Evolutionary conservation across 1,140 invertebrate species (phyloP).

Genomic region (Penaeus japonicus): DNA sequence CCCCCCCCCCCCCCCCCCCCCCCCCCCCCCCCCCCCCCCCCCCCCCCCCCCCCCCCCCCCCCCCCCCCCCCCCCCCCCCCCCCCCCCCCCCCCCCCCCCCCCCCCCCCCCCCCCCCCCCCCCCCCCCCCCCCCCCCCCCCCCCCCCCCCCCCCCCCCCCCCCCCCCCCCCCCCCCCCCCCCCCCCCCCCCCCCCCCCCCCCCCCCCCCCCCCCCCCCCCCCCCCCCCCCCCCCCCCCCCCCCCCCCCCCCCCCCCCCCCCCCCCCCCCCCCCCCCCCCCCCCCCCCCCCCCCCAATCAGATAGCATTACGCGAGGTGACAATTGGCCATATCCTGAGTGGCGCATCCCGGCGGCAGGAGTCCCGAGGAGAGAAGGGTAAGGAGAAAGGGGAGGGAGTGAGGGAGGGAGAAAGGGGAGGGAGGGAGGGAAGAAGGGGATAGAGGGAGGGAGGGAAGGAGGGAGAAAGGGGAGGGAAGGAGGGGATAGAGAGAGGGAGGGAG

Average conservation of each 20-base stretch:
- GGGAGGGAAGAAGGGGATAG: not conserved
- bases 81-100: not conserved
- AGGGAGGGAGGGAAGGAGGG: not conserved
- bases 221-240: no score
- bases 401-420: not conserved
- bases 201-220: no score
- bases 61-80: not conserved
- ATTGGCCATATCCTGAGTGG: slow-evolving; percentile 43
- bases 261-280: no score
- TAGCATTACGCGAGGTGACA: slow-evolving; percentile 46
- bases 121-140: not conserved
- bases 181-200: no score
- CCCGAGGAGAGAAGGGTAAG: not conserved
- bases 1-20: not conserved
- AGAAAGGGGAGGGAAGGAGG: not conserved
- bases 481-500: not conserved
- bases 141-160: not conserved
- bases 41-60: not conserved
- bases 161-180: no score
- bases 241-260: no score
- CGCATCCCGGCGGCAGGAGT: not conserved
- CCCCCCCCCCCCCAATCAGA: slow-evolving; percentile 28
- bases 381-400: no score
- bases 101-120: not conserved
- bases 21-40: not conserved